Conservation (phyloP, 2,113 vertebrate species). For the Theristicus caerulescens region DNA sequence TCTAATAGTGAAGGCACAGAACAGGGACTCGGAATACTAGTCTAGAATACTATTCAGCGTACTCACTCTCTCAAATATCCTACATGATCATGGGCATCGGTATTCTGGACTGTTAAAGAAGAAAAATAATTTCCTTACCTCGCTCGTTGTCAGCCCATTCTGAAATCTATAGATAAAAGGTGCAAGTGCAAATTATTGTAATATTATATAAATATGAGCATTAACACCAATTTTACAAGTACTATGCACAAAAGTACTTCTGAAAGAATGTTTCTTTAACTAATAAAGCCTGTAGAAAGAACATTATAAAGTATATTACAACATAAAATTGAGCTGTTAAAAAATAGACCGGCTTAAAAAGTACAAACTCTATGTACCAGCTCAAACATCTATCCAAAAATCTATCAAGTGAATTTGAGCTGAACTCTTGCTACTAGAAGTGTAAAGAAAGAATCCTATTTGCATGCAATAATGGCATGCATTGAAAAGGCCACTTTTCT, state of each 20-base stretch:
- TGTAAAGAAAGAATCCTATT: neutral
- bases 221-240: neutral
- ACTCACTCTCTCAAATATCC: neutral
- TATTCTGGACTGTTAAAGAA: neutral
- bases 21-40: neutral
- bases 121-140: neutral
- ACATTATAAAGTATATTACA: neutral
- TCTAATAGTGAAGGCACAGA: neutral
- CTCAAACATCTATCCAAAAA: conserved; percentile 2
- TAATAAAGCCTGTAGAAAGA: neutral
- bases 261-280: neutral
- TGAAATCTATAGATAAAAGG: neutral
- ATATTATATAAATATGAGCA: neutral
- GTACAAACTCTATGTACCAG: neutral
- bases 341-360: neutral
- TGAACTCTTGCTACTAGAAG: neutral
- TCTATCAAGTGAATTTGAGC: neutral
- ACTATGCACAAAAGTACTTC: neutral
- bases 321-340: neutral
- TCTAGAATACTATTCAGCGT: too few relatives aligned
- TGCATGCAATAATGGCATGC: neutral
- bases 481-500: neutral
- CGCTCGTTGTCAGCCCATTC: neutral
- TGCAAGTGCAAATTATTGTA: neutral
- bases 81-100: neutral